Percentiles rank a stretch among this genome's conserved stretches.
These are phyloP conservation scores for Cerastis rubricosa DNA, from an alignment of 2,888 invertebrate species.

Conservation along the genomic window DNA sequence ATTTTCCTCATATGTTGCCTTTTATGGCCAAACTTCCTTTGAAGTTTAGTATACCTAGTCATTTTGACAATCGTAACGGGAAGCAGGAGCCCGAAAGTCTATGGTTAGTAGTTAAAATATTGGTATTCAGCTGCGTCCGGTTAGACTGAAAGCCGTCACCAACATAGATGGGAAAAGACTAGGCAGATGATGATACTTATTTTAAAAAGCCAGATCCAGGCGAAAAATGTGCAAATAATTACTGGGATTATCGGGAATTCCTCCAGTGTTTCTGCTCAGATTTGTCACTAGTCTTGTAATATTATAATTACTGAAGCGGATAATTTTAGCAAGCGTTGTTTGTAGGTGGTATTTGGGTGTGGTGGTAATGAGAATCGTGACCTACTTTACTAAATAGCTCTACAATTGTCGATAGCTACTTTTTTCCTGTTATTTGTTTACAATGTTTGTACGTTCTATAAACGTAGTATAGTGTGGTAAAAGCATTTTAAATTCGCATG, in stretches of 20 bases:
- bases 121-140: background rate
- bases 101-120: background rate
- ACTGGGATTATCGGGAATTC: background rate
- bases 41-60: background rate
- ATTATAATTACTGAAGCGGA: background rate
- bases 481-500: constrained; percentile 18
- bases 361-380: constrained; percentile 44
- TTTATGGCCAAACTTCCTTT: background rate
- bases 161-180: background rate
- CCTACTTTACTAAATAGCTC: constrained; percentile 43
- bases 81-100: background rate
- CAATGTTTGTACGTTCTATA: background rate
- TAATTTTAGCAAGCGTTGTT: constrained; percentile 45
- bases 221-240: background rate
- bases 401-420: constrained; percentile 1
- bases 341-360: constrained; percentile 60
- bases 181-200: background rate
- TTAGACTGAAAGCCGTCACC: background rate
- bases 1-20: background rate
- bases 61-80: background rate
- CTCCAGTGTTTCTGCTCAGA: background rate
- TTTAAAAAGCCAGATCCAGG: background rate
- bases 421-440: constrained; percentile 26
- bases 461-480: constrained; percentile 1
- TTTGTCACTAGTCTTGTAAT: constrained; percentile 14